Percentiles rank a stretch among this genome's conserved stretches.
Evolutionary conservation across 64 coral and sea anemone genomes (phyloP).

Genomic region (Pocillopora damicornis): DNA sequence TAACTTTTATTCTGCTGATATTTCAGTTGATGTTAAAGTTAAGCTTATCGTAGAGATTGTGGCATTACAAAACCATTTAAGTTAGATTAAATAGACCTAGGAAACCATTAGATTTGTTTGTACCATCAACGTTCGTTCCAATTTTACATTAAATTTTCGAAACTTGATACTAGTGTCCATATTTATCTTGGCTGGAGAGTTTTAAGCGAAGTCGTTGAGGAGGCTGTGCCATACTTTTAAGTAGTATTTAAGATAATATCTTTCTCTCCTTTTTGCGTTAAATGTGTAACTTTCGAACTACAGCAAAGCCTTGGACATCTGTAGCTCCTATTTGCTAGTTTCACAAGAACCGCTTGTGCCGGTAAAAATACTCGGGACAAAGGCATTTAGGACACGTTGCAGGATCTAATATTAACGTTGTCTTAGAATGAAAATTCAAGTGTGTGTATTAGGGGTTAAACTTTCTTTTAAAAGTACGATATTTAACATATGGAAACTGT

Average conservation of each 20-base stretch:
- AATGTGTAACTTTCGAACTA: too few species aligned
- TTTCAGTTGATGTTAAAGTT: neutral
- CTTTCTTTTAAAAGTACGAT: neutral
- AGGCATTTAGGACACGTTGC: too few species aligned
- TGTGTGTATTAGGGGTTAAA: neutral
- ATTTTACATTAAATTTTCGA: neutral
- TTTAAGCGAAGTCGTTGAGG: too few species aligned
- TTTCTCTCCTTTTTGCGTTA: too few species aligned
- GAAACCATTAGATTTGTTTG: neutral
- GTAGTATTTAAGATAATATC: too few species aligned
- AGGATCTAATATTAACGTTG: too few species aligned
- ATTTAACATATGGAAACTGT: neutral
- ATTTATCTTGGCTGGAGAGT: neutral
- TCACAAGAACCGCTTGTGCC: too few species aligned
- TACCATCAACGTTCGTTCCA: neutral
- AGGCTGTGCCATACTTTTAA: too few species aligned
- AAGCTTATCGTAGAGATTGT: neutral
- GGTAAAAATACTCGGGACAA: too few species aligned
- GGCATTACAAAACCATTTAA: neutral
- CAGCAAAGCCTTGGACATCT: too few species aligned
- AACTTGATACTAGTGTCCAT: neutral
- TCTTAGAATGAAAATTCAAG: too few species aligned
- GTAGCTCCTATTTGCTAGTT: too few species aligned
- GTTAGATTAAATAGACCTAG: constrained; percentile 22
- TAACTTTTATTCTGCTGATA: neutral